Conservation (phyloP, 2,797 vertebrate genomes). For the Hoplostethus atlanticus region DNA sequence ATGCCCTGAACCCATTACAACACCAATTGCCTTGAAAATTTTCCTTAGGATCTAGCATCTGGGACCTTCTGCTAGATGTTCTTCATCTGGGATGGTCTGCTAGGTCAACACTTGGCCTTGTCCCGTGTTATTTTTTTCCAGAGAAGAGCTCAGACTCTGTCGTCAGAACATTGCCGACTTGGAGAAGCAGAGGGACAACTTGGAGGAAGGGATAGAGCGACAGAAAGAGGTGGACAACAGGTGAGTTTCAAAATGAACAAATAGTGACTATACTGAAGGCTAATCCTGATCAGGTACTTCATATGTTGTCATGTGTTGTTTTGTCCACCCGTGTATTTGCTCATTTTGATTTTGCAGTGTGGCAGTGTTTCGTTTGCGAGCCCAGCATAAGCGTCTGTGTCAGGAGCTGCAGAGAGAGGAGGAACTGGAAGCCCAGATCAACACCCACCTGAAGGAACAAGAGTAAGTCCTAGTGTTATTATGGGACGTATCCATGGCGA, state of each 20-base stretch:
- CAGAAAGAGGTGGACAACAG: constrained; percentile 81
- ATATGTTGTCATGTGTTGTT: not conserved
- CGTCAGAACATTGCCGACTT: constrained; percentile 76
- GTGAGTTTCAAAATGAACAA: constrained; percentile 70
- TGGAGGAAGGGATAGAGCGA: constrained; percentile 78
- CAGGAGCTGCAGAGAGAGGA: constrained; percentile 82
- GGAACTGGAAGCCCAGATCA: constrained; percentile 76
- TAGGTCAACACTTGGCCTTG: constrained; percentile 25
- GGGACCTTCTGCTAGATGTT: constrained; percentile 10
- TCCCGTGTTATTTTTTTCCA: constrained; percentile 47
- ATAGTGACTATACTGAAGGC: not conserved
- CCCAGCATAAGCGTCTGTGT: constrained; percentile 75
- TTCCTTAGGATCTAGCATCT: not conserved
- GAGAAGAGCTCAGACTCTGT: constrained; percentile 83
- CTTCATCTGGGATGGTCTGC: constrained; percentile 1
- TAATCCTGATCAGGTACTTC: not conserved
- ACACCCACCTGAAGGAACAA: constrained; percentile 71
- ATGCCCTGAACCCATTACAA: constrained; percentile 17
- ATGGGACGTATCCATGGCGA: no score
- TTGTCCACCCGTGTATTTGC: not conserved
- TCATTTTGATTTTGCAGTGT: constrained; percentile 70
- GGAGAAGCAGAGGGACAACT: constrained; percentile 75
- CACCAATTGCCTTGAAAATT: constrained; percentile 19
- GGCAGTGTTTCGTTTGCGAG: constrained; percentile 82
- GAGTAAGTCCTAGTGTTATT: constrained; percentile 74